Percentiles rank a stretch among this genome's conserved stretches.
These are phyloP conservation scores for Oreonectes daqikongensis DNA, from an alignment of 2,797 vertebrate species.

Conservation along the genomic window DNA sequence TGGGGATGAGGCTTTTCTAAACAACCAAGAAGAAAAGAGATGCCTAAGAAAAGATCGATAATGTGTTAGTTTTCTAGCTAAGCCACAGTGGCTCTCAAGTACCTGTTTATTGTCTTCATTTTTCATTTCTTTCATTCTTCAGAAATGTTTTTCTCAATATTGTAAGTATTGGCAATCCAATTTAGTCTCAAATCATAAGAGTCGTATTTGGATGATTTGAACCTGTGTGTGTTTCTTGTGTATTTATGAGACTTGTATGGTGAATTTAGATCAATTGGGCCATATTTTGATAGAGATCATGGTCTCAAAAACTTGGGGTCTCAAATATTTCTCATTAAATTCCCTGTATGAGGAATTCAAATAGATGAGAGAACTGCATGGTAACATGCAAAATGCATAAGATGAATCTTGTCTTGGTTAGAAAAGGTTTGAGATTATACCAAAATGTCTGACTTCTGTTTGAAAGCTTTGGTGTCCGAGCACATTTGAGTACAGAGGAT, in stretches of 20 bases:
- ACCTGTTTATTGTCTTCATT: conserved; percentile 74
- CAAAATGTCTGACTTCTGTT: too few species aligned
- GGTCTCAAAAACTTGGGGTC: neutral
- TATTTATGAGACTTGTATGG: neutral
- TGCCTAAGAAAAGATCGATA: conserved; percentile 74
- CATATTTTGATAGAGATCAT: neutral
- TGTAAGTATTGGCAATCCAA: conserved; percentile 77
- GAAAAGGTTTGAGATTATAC: too few species aligned
- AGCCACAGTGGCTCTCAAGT: conserved; percentile 72
- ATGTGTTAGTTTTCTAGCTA: conserved; percentile 77
- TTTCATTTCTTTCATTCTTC: conserved; percentile 65
- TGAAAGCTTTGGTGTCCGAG: too few species aligned
- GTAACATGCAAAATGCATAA: too few species aligned
- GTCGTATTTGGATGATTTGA: conserved; percentile 67
- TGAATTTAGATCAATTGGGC: neutral
- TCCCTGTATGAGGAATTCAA: too few species aligned
- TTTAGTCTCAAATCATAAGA: conserved; percentile 68
- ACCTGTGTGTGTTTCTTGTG: conserved; percentile 35
- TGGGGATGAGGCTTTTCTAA: conserved; percentile 80
- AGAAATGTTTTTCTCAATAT: conserved; percentile 61
- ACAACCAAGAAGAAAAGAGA: conserved; percentile 69
- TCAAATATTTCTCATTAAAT: too few species aligned
- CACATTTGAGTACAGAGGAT: too few species aligned
- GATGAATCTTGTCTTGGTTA: too few species aligned
- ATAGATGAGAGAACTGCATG: too few species aligned